Base-by-base conservation (phyloP, 2,797 vertebrate species). In the Propithecus deckenii region DNA sequence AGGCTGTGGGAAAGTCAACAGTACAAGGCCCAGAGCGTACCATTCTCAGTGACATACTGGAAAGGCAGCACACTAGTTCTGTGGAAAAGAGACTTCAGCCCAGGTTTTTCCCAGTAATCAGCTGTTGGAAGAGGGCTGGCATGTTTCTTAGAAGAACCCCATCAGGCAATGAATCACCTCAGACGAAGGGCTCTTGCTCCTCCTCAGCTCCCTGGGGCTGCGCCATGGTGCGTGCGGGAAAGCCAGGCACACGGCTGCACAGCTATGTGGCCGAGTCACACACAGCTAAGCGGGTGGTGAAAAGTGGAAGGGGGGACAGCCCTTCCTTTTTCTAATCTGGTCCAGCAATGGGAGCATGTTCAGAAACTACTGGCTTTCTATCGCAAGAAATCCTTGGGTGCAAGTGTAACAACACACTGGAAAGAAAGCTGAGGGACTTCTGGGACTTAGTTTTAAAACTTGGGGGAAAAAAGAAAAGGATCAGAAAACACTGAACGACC, bases 51-150 rank as follows among this genome's bases (percentile, higher is more conserved):
- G 18, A 78, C 8, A 80, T 4, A 9, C 7, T 25, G 11, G 48
- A 52, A 96, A 35, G 11, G 35, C 38, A 67, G 28, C 55, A 59
- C 9, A 67, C 43, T 18, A 72, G 38, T 38, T 74, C 55, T 61
- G 43, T 25, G 71, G 22, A 93, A 84, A 85, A 81, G 55, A 81
- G 52, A 92, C 63, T 35, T 57, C 5, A 15, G 17, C 48, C 74
- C 30, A 23, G 38, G 41, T 22, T 35, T 41, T 20, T 81, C 30
- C 48, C 38, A 69, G 17, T 22, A 11, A 28, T 7, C 2, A 9
- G 25, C 7, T 63, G 30, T 61, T n/a, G 72, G 38, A 76, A 89
- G 57, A 92, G 75, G 25, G 20, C 9, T 0, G 13, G 59, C 18
- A 0, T 14, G 7, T 4, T 14, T 41, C 79, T 76, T 20, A 75